Percentiles rank a stretch among this genome's conserved stretches.
These are phyloP conservation scores for Macrosteles quadrilineatus DNA, from an alignment of 1,140 invertebrate species.

Conservation along the genomic window DNA sequence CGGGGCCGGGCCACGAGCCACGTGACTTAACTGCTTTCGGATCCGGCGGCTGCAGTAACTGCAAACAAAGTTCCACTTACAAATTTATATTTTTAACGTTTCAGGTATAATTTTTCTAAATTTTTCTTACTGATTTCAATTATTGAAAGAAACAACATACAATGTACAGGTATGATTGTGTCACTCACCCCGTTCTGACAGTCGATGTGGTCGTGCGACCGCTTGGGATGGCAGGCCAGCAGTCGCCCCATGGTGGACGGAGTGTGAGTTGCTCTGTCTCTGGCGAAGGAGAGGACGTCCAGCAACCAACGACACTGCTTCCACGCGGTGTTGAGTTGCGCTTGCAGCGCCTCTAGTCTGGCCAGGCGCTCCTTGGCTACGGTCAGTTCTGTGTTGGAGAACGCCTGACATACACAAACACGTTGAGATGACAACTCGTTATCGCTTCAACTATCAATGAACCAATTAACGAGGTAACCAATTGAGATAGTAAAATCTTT, in stretches of 20 bases:
- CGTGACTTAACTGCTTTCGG: constrained; percentile 73
- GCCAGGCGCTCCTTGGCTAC: constrained; percentile 81
- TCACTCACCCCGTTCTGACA: constrained; percentile 41
- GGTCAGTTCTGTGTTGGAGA: constrained; percentile 83
- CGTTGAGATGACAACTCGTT: no score
- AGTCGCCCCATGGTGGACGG: constrained; percentile 52
- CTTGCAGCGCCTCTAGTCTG: constrained; percentile 79
- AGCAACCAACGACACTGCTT: constrained; percentile 92
- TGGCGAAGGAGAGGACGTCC: constrained; percentile 89
- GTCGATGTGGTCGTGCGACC: constrained; percentile 36
- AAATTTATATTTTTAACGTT: no score
- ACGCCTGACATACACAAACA: no score
- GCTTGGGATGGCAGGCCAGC: constrained; percentile 40
- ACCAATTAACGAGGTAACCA: no score
- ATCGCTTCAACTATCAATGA: no score
- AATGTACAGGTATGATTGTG: no score
- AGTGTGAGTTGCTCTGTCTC: constrained; percentile 65
- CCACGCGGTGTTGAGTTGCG: constrained; percentile 83
- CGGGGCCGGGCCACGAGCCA: constrained; percentile 81
- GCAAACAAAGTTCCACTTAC: no score
- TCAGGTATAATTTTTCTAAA: no score
- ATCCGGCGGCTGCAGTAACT: constrained; percentile 70
- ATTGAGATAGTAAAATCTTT: no score
- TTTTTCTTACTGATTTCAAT: no score
- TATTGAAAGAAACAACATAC: no score